Evolutionary conservation across 2,797 vertebrate genomes (phyloP), one percentile per base, ranked within the genome.

Genomic region (Odontamblyopus lacepedii): DNA sequence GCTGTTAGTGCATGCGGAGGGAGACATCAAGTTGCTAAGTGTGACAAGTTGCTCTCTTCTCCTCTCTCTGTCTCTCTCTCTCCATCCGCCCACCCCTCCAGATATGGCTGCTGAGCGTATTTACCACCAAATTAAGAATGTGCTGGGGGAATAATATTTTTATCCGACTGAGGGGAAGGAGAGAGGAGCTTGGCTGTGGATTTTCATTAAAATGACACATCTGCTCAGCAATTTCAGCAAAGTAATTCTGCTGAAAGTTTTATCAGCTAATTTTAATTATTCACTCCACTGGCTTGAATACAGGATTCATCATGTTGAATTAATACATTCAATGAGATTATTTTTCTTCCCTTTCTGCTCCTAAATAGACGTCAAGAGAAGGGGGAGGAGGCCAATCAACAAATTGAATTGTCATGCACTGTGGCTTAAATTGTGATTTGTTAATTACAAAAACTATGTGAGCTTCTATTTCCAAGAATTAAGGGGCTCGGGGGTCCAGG

Each of bases 191-290:
- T 97, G 96, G 97, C 96, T 96, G 96, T 97, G 96, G 96, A 96
- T 99, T 98, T 98, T 98, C 97, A 99, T 98, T 99, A 99, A 98
- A 98, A 98, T 98, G 97, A 98, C 97, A 98, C 97, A 98, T 99
- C 97, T 98, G 97, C 96, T 98, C 97, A 96, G 96, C 96, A 98
- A 98, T 98, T 99, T 97, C 95, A 70, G 96, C 95, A 97, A 98
- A 98, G 96, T 97, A 98, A 98, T 98, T 98, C 96, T 96, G 95
- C 97, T 98, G 96, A 98, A 99, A 98, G 97, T 99, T 99, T 99
- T 99, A 99, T 98, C 97, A 97, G 97, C 97, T 98, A 97, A 99
- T 99, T 98, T 99, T 99, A 98, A 99, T 99, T 99, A 99, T 99
- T 99, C 97, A 99, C 97, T 99, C 97, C 97, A 98, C 95, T 99